These are phyloP conservation scores for Pseudanteris insignis DNA, from an alignment of 2,888 invertebrate species.

Conservation along the genomic window DNA sequence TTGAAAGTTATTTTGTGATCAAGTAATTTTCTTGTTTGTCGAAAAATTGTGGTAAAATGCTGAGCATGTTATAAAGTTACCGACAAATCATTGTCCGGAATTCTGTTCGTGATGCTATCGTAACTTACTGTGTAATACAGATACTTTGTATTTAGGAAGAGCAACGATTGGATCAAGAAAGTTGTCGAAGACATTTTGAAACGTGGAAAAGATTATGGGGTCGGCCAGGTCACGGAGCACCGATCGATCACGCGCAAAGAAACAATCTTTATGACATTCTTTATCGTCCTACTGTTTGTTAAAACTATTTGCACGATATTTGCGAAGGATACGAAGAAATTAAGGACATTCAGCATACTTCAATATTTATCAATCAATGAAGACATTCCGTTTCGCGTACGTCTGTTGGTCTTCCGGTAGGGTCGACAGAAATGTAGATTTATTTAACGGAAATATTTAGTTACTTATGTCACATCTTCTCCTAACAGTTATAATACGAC, in stretches of 20 bases:
- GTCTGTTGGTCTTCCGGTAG: no score
- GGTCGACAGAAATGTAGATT: no score
- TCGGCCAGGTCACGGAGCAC: constrained; percentile 78
- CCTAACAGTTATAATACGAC: no score
- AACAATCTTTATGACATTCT: constrained; percentile 64
- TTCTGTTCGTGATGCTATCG: constrained; percentile 2
- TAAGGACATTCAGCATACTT: no score
- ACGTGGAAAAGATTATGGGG: constrained; percentile 85
- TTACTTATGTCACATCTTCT: no score
- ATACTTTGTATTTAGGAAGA: constrained; percentile 67
- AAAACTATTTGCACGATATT: constrained; percentile 23
- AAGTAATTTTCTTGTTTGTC: no score
- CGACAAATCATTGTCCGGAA: constrained; percentile 1
- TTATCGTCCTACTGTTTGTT: constrained; percentile 58
- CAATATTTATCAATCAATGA: no score
- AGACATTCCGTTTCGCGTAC: no score
- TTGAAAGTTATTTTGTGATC: not conserved
- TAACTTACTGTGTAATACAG: not conserved
- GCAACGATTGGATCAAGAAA: constrained; percentile 73
- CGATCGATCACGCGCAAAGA: constrained; percentile 60
- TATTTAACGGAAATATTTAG: no score
- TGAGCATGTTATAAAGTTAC: not conserved
- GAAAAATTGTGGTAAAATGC: no score
- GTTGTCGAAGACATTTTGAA: constrained; percentile 75
- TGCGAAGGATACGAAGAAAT: no score